phyloP scores from a whole-genome alignment of 2,888 invertebrate species.

The Suillia variegata region DNA sequence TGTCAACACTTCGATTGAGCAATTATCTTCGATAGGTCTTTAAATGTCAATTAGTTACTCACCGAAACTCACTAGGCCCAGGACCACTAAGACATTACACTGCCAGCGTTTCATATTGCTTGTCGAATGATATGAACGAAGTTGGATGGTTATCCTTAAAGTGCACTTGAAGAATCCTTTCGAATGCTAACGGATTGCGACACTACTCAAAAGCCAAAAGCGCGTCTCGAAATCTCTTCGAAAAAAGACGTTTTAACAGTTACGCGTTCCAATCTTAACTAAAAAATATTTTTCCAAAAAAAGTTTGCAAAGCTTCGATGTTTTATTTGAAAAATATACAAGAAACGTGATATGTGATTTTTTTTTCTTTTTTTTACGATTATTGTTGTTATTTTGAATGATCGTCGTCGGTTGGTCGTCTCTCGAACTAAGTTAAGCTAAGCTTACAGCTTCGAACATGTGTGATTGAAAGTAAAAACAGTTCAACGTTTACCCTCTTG shows the following conservation, averaged over 20 bases:
- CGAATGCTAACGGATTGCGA: conserved; percentile 11
- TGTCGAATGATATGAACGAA: no score
- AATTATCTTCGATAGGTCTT: no score
- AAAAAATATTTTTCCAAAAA: conserved; percentile 47
- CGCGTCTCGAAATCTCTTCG: no score
- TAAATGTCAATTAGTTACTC: no score
- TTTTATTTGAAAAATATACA: conserved; percentile 24
- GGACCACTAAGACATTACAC: conserved; percentile 40
- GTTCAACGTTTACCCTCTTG: no score
- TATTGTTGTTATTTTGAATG: no score
- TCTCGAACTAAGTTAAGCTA: no score
- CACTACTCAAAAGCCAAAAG: no score
- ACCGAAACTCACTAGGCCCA: conserved; percentile 43
- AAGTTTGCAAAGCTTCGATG: conserved; percentile 37
- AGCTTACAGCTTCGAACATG: conserved; percentile 30
- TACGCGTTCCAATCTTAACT: conserved; percentile 54
- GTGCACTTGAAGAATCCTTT: conserved; percentile 8
- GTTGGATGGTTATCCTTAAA: conserved; percentile 29
- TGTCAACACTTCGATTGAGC: background rate
- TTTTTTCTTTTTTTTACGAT: conserved; percentile 22
- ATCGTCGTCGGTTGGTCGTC: no score
- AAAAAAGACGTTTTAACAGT: conserved; percentile 47
- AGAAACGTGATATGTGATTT: conserved; percentile 37
- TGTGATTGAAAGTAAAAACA: conserved; percentile 55
- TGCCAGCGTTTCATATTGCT: conserved; percentile 42